Evolutionary conservation across 2,113 vertebrate genomes (phyloP).

Genomic region (human): DNA sequence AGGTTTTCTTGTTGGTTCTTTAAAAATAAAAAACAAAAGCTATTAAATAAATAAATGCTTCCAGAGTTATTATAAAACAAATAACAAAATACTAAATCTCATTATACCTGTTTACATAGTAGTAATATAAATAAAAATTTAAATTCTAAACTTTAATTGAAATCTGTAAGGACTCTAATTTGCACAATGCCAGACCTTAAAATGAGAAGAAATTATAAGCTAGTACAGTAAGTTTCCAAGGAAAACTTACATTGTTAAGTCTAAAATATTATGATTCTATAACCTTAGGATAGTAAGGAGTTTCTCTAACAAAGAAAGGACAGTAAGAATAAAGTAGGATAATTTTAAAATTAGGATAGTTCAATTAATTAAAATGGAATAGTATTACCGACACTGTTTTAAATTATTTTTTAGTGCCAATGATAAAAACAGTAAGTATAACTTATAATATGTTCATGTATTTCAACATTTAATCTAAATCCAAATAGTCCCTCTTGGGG

Average conservation of each 20-base stretch:
- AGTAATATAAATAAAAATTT: background rate
- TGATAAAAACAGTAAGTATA: background rate
- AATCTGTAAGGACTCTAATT: background rate
- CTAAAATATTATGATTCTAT: background rate
- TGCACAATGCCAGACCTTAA: background rate
- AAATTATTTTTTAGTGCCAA: background rate
- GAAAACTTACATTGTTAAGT: background rate
- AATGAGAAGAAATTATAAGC: background rate
- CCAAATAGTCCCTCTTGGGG: background rate
- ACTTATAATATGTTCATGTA: background rate
- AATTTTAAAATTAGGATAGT: background rate
- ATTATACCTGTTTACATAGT: background rate
- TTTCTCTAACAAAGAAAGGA: background rate
- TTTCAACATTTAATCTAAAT: background rate
- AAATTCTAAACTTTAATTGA: conserved; percentile 11
- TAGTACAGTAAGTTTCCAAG: background rate
- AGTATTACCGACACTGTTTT: background rate
- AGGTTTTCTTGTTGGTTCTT: conserved; percentile 97
- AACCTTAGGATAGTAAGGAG: background rate
- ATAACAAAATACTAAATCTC: background rate
- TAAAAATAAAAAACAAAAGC: conserved; percentile 66
- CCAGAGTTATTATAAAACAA: conserved; percentile 22
- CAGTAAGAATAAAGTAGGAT: background rate
- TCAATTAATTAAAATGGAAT: background rate
- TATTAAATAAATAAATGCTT: background rate